phyloP scores from a whole-genome alignment of 2,113 vertebrate genomes.

The Leucopsar rothschildi region DNA sequence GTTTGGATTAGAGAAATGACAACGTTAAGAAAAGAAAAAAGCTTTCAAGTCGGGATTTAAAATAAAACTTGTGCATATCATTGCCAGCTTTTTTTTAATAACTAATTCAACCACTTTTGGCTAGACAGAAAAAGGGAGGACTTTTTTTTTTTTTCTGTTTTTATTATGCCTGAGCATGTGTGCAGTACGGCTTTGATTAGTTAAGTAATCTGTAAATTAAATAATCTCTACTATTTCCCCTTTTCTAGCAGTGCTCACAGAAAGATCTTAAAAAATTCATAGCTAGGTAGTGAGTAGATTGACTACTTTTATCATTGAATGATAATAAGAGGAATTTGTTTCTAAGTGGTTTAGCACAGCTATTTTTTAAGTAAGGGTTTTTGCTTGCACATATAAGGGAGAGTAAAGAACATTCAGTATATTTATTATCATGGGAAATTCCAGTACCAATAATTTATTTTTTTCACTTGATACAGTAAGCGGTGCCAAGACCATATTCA shows the following conservation, averaged over 20 bases:
- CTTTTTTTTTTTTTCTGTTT: background rate
- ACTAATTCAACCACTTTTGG: conserved; percentile 45
- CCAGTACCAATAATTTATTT: background rate
- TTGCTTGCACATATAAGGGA: background rate
- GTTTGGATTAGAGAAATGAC: background rate
- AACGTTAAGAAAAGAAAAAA: background rate
- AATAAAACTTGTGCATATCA: background rate
- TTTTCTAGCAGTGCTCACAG: background rate
- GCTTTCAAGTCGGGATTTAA: background rate
- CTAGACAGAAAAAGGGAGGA: background rate
- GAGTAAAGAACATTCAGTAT: background rate
- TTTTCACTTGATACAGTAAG: background rate
- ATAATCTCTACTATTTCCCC: background rate
- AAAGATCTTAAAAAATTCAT: background rate
- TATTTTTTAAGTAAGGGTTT: background rate
- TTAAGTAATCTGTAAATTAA: conserved; percentile 20
- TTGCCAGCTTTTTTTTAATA: conserved; percentile 39
- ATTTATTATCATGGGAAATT: background rate
- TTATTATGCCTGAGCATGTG: background rate
- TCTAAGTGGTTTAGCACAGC: background rate
- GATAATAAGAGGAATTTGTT: background rate
- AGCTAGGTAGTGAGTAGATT: background rate
- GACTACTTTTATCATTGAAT: background rate
- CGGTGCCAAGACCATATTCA: background rate
- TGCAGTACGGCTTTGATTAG: background rate